A percentile compares a stretch with the other conserved stretches of the same genome.
These are phyloP conservation scores for Chymomyza amoena DNA, from an alignment of 2,888 invertebrate genomes.

Conservation along the genomic window DNA sequence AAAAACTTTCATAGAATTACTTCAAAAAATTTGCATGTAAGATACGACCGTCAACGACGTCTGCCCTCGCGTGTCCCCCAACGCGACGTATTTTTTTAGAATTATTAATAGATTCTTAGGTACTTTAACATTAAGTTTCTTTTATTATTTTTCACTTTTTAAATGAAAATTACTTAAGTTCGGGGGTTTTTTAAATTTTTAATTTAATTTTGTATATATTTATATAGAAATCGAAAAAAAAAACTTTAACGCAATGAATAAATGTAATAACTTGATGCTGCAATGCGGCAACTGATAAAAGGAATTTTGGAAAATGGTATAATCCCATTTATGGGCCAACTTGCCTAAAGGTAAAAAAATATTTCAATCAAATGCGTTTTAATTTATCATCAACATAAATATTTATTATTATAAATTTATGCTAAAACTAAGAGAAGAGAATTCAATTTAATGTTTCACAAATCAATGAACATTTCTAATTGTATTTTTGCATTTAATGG, in stretches of 20 bases:
- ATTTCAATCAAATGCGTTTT: conserved; percentile 52
- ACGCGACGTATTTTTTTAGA: too few species aligned
- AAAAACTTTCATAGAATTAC: too few species aligned
- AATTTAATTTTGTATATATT: conserved; percentile 40
- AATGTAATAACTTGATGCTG: conserved; percentile 42
- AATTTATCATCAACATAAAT: conserved; percentile 57
- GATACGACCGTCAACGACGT: too few species aligned
- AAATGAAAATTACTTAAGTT: too few species aligned
- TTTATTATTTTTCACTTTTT: too few species aligned
- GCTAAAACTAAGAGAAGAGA: conserved; percentile 17
- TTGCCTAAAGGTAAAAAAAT: background rate
- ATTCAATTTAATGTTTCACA: conserved; percentile 18
- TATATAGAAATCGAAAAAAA: conserved; percentile 34
- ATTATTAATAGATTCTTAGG: too few species aligned
- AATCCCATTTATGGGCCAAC: background rate
- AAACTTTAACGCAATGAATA: background rate
- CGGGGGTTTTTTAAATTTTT: too few species aligned
- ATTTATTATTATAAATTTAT: conserved; percentile 39
- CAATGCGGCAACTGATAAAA: conserved; percentile 3
- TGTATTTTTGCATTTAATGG: conserved; percentile 57
- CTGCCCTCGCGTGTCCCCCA: too few species aligned
- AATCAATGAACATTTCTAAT: conserved; percentile 58
- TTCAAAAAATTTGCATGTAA: too few species aligned
- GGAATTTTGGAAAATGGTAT: conserved; percentile 29
- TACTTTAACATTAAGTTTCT: too few species aligned